These are phyloP conservation scores for Prenolepis imparis DNA, from an alignment of 2,888 invertebrate species.

Conservation along the genomic window DNA sequence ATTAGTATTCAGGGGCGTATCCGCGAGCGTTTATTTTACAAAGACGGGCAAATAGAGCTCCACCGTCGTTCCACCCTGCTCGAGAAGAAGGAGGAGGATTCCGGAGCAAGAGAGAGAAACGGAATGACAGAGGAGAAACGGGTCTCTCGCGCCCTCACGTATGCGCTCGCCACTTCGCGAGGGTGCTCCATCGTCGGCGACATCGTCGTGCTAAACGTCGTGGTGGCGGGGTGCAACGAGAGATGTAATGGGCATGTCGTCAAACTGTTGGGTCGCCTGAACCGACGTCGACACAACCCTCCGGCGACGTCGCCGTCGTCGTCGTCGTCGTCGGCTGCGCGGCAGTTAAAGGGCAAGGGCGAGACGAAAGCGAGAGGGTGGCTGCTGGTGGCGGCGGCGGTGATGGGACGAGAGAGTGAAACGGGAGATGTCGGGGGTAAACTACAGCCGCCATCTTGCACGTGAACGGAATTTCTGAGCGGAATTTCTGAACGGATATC, in stretches of 20 bases:
- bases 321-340: conserved; percentile 27
- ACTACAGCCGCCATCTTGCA: conserved; percentile 86
- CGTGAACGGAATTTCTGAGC: conserved; percentile 84
- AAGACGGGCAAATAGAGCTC: conserved; percentile 81
- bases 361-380: conserved; percentile 65
- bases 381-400: conserved; percentile 72
- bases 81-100: conserved; percentile 26
- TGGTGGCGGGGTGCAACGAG: conserved; percentile 62
- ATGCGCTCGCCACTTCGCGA: conserved; percentile 57
- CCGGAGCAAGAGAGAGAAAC: conserved; percentile 39
- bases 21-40: conserved; percentile 83
- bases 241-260: conserved; percentile 84
- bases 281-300: conserved; percentile 67
- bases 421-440: conserved; percentile 72
- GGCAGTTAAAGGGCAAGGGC: conserved; percentile 68
- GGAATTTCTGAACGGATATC: conserved; percentile 80
- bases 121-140: conserved; percentile 1
- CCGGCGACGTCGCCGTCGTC: conserved; percentile 64
- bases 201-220: conserved; percentile 14
- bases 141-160: conserved; percentile 50
- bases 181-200: conserved; percentile 30
- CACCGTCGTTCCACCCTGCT: conserved; percentile 41
- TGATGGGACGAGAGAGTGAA: conserved; percentile 77
- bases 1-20: conserved; percentile 81
- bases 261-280: conserved; percentile 84